Conservation (phyloP, 2,797 vertebrate genomes). For the Valencia hispanica region DNA sequence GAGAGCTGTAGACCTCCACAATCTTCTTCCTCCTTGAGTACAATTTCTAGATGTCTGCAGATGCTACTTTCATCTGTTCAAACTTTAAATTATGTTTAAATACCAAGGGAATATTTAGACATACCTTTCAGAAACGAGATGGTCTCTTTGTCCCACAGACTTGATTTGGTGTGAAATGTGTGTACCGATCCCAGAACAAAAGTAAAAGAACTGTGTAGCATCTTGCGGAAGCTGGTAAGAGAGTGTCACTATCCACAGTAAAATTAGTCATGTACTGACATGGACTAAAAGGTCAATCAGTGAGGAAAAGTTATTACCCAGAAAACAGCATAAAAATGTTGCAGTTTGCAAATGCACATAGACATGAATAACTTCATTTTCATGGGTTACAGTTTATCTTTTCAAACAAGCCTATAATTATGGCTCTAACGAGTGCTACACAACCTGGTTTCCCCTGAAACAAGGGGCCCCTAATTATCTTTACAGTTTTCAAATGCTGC, state of each 20-base stretch:
- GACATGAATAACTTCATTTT: no score
- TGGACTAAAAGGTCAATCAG: background rate
- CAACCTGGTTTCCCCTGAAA: conserved; percentile 35
- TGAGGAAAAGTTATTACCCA: background rate
- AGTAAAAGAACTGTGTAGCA: background rate
- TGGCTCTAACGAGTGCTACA: conserved; percentile 37
- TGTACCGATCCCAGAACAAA: background rate
- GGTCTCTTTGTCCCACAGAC: background rate
- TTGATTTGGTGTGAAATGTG: background rate
- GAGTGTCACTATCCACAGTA: background rate
- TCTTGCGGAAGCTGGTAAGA: background rate
- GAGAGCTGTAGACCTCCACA: background rate
- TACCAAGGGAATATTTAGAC: background rate
- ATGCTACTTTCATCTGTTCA: background rate
- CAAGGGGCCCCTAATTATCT: conserved; percentile 34
- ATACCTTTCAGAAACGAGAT: background rate
- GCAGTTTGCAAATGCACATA: background rate
- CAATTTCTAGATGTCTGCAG: background rate
- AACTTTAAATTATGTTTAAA: background rate
- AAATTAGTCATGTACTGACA: background rate
- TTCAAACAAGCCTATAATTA: conserved; percentile 55
- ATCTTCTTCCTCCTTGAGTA: background rate
- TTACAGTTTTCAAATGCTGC: conserved; percentile 42
- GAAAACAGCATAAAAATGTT: background rate
- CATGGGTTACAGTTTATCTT: background rate